A percentile compares a stretch with the other conserved stretches of the same genome.
Evolutionary conservation across 2,797 vertebrate genomes (phyloP).

Genomic region (Chaunax sp.): DNA sequence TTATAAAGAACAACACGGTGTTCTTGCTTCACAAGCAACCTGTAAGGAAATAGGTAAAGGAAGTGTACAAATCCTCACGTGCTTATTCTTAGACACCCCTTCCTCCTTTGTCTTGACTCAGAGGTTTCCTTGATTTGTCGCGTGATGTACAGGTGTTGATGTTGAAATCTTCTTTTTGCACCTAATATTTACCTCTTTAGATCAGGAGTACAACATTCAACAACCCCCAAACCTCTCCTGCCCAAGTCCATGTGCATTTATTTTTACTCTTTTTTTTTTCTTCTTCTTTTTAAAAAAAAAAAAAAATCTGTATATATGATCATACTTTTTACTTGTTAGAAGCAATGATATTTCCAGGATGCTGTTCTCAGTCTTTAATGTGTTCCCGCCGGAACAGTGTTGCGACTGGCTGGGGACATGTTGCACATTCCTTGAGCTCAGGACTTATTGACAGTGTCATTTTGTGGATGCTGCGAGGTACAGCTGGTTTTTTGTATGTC

Average conservation of each 20-base stretch:
- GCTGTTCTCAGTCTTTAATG: constrained; percentile 72
- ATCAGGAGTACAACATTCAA: constrained; percentile 49
- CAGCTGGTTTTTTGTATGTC: constrained; percentile 49
- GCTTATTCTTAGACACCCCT: constrained; percentile 55
- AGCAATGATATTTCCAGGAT: constrained; percentile 77
- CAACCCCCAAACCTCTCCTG: constrained; percentile 26
- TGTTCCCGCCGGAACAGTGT: constrained; percentile 47
- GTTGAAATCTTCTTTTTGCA: constrained; percentile 68
- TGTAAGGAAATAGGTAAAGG: constrained; percentile 50
- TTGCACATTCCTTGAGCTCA: constrained; percentile 86
- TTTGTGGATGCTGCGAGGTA: constrained; percentile 66
- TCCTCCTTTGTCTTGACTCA: constrained; percentile 72
- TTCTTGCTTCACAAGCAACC: constrained; percentile 28
- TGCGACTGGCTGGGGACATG: constrained; percentile 70
- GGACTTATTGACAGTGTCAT: constrained; percentile 76
- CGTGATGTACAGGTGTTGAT: constrained; percentile 55
- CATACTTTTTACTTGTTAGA: constrained; percentile 66
- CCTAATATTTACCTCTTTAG: constrained; percentile 72
- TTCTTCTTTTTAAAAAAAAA: constrained; percentile 10
- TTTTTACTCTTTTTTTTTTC: constrained; percentile 33
- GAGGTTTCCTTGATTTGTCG: constrained; percentile 60
- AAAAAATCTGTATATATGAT: constrained; percentile 65
- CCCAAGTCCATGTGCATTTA: constrained; percentile 52
- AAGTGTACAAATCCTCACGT: constrained; percentile 70
- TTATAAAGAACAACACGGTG: constrained; percentile 55